Base-by-base conservation (phyloP, 2,888 invertebrate genomes). In the Thysanoteuthis rhombus region DNA sequence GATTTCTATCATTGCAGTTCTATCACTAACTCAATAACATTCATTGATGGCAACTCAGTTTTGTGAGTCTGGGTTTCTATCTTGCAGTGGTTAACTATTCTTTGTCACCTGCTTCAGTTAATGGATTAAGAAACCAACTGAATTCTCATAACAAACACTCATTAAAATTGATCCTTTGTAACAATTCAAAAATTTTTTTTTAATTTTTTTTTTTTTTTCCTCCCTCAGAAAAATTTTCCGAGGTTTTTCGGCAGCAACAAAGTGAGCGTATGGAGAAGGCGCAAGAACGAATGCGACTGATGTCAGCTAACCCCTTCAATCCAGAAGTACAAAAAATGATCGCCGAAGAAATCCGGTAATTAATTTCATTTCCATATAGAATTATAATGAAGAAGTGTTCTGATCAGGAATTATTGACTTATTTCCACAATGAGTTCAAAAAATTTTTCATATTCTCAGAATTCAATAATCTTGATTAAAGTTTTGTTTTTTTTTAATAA, bases 231-330 rank as follows among this genome's bases (percentile, higher is more conserved):
- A 95, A 95, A 93, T 97, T 97, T 94, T 95, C 95, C 8, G 95
- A 96, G 94, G 96, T 97, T 16, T 96, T 96, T 92, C 93, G 94
- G 52, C 95, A 99, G 97, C 97, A 97, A 93, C 98, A 99, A 95
- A 97, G 98, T 95, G 98, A 98, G 52, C 98, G 98, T 94, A 98
- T 98, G 95, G 98, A 99, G 96, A 98, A 98, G 92, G 98, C 99
- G 96, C 98, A 98, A 95, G 98, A 98, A 97, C 97, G 98, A 96
- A 97, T 98, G 93, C 98, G 98, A 96, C 98, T 99, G 98, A 98
- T 99, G 97, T 98, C 98, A 96, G 99, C 99, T 0, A 98, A 99
- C 97, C 99, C 99, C 0, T 99, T 99, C 97, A 99, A 99, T 97
- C 98, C 98, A 0, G 99, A 99, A 97, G 99, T 99, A 0, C 99